Base-by-base conservation (phyloP, 2,113 vertebrate genomes). In the Eublepharis macularius region DNA sequence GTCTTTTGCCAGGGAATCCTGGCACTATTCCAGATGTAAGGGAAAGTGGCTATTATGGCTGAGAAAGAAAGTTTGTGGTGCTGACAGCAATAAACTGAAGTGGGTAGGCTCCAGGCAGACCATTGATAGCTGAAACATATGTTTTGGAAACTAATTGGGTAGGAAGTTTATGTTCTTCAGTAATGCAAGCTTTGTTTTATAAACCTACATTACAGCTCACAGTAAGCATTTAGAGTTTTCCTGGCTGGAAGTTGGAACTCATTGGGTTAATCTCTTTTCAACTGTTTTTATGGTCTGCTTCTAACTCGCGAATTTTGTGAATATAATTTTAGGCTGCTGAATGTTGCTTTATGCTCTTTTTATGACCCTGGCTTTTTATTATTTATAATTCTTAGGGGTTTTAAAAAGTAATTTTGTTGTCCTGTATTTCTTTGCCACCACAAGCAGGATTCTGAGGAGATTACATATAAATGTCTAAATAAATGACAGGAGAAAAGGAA, bases 261-360 rank as follows among this genome's bases (percentile, higher is more conserved):
- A 0, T 0, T 1, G 76, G 1, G 76, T 0, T 1, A 80, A 49
- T 17, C 2, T 63, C 45, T 26, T 63, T 63, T 63, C 26, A 29
- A 7, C 1, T 63, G 60, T 29, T 29, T 63, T 63, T 63, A 63
- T 63, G 24, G 6, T 63, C 60, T 26, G 9, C 60, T 63, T 63
- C 60, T 7, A 29, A 63, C 26, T 63, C 1, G 60, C 26, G 24
- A 63, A 26, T 63, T 63, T 63, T 63, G 60, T 63, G 7, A 10
- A 26, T 29, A 63, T 63, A 2, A 10, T 63, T 63, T 63, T 63
- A 63, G 21, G 60, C 54, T 6, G 3, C 54, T 57, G 54, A 57
- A 63, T 63, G 26, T 63, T 29, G 60, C 26, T 63, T 63, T 63
- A 14, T 63, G 24, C 8, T 29, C 7, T 29, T 63, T 63, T 63